Base-by-base conservation (phyloP, 1,140 invertebrate genomes). In the Temnothorax longispinosus region DNA sequence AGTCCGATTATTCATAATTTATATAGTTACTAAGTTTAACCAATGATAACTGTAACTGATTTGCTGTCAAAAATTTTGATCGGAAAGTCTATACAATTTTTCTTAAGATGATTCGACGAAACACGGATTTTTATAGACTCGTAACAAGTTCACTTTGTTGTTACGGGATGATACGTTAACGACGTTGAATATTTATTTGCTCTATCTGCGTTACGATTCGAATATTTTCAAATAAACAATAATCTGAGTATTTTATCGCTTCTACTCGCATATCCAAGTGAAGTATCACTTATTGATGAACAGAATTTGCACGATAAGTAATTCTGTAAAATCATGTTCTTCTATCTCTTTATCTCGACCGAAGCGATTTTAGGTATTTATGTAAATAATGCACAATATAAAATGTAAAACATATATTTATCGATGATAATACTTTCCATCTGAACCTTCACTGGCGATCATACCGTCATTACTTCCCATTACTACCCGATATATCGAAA, bases 281-380 rank as follows among this genome's bases (percentile, higher is more conserved):
- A 54, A 56, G 7, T 32, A 32, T 84, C 69, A 50, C 18, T 82
- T 58, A 60, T 60, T 67, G 18, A 47, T 18, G 21, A 75, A 21
- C 27, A 2, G 13, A 74, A 72, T 82, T 47, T 18, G 18, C 71
- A 21, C 11, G 80, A 74, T 74, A 75, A 50, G 35, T 84, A 27
- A 27, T 60, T 84, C n/a, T 47, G 13, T 74, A 60, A 84, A 38
- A 47, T 84, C 52, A 35, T 8, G 11, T 18, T 62, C 6, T 18
- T 69, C 6, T n/a, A 69, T 69, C 21, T 69, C 6, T 7, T 7
- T 13, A 69, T 69, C 41, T 47, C 6, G 32, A 67, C 32, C 27
- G 5, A 11, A 44, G 56, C 18, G 11, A 47, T 27, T 27, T 27
- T 54, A 38, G 18, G 32, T 41, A 35, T 50, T 74, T 84, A 75